Evolutionary conservation across 1,140 invertebrate genomes (phyloP).

Genomic region (Zaprionus kolodkinae): DNA sequence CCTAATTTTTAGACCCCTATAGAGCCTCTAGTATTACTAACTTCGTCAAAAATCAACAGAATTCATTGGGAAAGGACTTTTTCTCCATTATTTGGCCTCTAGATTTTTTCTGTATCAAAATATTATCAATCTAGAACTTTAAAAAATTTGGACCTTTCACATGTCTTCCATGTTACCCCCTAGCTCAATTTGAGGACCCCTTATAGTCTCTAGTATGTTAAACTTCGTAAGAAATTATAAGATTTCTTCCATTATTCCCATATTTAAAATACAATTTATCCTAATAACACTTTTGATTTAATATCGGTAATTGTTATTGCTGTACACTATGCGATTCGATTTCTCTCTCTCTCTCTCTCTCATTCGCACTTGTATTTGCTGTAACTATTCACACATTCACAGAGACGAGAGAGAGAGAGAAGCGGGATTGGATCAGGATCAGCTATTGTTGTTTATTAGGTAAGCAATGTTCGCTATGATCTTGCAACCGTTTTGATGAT

Average conservation of each 20-base stretch:
- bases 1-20: too few species aligned
- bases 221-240: too few species aligned
- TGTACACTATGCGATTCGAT: not conserved
- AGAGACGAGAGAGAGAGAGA: not conserved
- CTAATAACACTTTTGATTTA: conserved; percentile 1
- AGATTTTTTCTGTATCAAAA: too few species aligned
- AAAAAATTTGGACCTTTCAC: too few species aligned
- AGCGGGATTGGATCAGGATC: conserved; percentile 15
- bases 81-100: too few species aligned
- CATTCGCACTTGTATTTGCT: not conserved
- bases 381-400: not conserved
- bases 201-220: too few species aligned
- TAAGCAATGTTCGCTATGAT: conserved; percentile 92
- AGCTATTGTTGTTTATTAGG: conserved; percentile 73
- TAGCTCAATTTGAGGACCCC: too few species aligned
- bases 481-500: conserved; percentile 90
- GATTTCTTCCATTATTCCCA: not conserved
- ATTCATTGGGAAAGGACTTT: too few species aligned
- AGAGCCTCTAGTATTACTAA: too few species aligned
- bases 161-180: too few species aligned
- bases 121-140: too few species aligned
- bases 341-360: not conserved
- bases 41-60: too few species aligned
- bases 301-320: not conserved
- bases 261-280: not conserved